Conservation (phyloP, 2,888 invertebrate species). For the Microctonus aethiopoides region DNA sequence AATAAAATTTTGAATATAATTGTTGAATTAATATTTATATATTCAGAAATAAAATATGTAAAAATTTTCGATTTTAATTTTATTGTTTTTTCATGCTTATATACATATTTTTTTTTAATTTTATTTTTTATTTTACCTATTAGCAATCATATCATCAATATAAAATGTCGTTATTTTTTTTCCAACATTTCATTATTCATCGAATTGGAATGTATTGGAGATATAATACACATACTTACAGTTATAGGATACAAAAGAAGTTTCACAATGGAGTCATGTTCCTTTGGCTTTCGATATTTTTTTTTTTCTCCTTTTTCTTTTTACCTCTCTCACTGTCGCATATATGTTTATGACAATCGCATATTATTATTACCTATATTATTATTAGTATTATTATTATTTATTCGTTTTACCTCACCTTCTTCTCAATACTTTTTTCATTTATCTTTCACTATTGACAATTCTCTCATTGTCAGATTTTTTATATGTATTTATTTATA, state of each 20-base stretch:
- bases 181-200: slow-evolving; percentile 57
- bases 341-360: slow-evolving; percentile 18
- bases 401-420: slow-evolving; percentile 3
- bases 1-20: too few relatives aligned
- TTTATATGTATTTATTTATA: slow-evolving; percentile 2
- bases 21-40: too few relatives aligned
- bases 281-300: slow-evolving; percentile 40
- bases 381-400: slow-evolving; percentile 29
- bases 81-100: background rate
- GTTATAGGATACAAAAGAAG: slow-evolving; percentile 48
- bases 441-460: slow-evolving; percentile 39
- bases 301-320: slow-evolving; percentile 47
- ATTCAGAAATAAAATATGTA: too few relatives aligned
- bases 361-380: background rate
- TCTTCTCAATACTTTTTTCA: slow-evolving; percentile 15
- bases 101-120: background rate
- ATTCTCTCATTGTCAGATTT: slow-evolving; percentile 17
- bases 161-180: slow-evolving; percentile 42
- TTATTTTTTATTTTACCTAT: background rate
- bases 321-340: slow-evolving; percentile 37
- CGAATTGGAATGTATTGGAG: slow-evolving; percentile 59
- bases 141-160: slow-evolving; percentile 28
- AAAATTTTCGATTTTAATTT: too few relatives aligned
- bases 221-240: slow-evolving; percentile 45
- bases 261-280: slow-evolving; percentile 41